phyloP scores from a whole-genome alignment of 2,888 invertebrate genomes.

The Pollenia labialis region DNA sequence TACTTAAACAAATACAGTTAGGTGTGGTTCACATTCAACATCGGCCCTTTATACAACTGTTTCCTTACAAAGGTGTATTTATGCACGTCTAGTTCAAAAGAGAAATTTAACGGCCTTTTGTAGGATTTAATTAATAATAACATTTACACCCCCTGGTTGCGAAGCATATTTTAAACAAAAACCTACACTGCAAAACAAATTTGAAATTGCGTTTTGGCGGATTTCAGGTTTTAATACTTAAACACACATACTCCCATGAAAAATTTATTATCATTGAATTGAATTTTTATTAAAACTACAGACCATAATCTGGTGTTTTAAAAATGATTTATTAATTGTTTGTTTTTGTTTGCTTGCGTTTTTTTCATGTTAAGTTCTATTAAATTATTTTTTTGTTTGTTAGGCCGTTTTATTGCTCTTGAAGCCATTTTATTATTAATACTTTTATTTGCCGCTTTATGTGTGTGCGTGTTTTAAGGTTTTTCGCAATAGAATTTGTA shows the following conservation, averaged over 20 bases:
- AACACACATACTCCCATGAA: neutral
- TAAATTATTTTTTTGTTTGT: neutral
- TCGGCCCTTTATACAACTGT: too few relatives aligned
- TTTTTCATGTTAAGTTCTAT: slow-evolving; percentile 20
- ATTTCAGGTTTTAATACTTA: neutral
- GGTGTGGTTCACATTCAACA: too few relatives aligned
- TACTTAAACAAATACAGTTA: too few relatives aligned
- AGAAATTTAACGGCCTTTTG: neutral
- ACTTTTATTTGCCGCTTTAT: slow-evolving; percentile 27
- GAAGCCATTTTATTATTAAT: slow-evolving; percentile 50
- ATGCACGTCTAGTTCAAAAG: too few relatives aligned
- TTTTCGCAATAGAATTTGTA: slow-evolving; percentile 10
- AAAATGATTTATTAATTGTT: slow-evolving; percentile 58
- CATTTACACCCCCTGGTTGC: neutral
- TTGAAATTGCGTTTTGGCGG: neutral
- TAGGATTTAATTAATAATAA: neutral
- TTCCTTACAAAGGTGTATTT: too few relatives aligned
- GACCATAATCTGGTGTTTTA: slow-evolving; percentile 52
- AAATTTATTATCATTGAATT: slow-evolving; percentile 42
- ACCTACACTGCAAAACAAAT: slow-evolving; percentile 29
- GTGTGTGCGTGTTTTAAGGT: neutral
- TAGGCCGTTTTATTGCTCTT: slow-evolving; percentile 31
- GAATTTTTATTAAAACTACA: slow-evolving; percentile 35
- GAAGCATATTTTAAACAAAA: neutral
- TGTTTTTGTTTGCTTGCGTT: slow-evolving; percentile 14